Base-by-base conservation (phyloP, 2,888 invertebrate species). In the Eilema griseolum region DNA sequence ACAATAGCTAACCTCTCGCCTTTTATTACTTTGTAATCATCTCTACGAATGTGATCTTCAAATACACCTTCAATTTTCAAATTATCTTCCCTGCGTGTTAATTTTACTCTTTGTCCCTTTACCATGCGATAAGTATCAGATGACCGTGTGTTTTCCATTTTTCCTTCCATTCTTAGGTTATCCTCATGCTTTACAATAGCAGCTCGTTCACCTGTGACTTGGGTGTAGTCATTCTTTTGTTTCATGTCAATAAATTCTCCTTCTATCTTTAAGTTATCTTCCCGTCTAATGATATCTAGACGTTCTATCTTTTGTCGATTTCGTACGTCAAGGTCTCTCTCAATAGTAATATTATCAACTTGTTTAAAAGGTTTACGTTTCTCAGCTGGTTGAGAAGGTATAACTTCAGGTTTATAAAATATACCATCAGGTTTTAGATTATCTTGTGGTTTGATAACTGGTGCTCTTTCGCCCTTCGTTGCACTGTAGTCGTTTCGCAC, bases 61-160 rank as follows among this genome's bases (percentile, higher is more conserved):
- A 97, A 95, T 80, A 96, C 96, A 8, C 97, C 97, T 90, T 97
- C 97, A 88, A 97, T 96, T 85, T 96, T 96, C 12, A 97, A 86
- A 80, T 96, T 96, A 80, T 96, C 96, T 85, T 95, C 94, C 75
- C 96, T 93, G 23, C 92, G 95, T 14, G 92, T 93, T 70, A 95
- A 88, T 86, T 96, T 95, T 0, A 96, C 95, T 77, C 96, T 92
- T 87, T 96, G 96, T 4, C 96, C 96, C 83, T 92, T 95, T 2
- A 96, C 95, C 16, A 96, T 86, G 59, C 95, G 93, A 76, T 95
- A 96, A 12, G 96, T 96, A 78, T 96, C 96, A 23, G 96, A 95
- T 3, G 95, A 92, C 71, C 95, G 90, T 14, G 86, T 86, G 75
- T 96, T 96, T 76, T 95, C 96, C 89, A 96, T 96, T 82, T 93